These are phyloP conservation scores for Phytoseiulus persimilis DNA, from an alignment of 2,888 invertebrate genomes.

Conservation along the genomic window DNA sequence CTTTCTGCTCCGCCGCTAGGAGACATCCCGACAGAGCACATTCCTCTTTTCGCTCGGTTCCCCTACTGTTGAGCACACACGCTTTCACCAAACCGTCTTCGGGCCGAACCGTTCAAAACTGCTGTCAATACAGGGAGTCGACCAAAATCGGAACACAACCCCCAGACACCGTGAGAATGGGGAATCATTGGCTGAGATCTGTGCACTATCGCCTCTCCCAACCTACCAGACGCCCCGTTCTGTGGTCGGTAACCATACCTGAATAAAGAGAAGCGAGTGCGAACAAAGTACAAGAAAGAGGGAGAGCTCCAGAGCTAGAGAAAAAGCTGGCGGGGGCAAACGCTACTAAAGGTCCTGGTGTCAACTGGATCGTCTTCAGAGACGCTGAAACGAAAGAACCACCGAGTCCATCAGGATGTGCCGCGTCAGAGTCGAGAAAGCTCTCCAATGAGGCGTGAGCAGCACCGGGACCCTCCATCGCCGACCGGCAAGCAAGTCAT, in stretches of 20 bases:
- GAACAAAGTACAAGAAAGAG: neutral
- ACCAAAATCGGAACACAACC: neutral
- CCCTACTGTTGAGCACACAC: neutral
- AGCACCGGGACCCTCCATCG: neutral
- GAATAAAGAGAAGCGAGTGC: neutral
- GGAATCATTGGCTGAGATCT: neutral
- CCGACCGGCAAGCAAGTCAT: neutral
- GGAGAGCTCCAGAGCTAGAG: neutral
- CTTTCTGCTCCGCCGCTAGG: neutral
- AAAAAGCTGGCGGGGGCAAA: neutral
- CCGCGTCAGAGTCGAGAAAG: slow-evolving; percentile 23
- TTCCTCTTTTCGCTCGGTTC: neutral
- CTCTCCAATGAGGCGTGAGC: slow-evolving; percentile 38
- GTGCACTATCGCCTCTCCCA: neutral
- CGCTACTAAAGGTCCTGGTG: neutral
- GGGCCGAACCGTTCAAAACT: neutral
- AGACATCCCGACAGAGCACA: neutral
- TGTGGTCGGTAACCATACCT: neutral
- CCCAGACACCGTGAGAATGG: neutral
- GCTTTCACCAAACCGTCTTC: neutral
- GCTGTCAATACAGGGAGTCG: neutral
- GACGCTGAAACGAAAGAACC: neutral
- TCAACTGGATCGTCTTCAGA: neutral
- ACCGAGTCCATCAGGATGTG: neutral
- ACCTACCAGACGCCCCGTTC: neutral